Evolutionary conservation across 2,888 invertebrate species (phyloP).

Genomic region (Caenorhabditis panamensis): DNA sequence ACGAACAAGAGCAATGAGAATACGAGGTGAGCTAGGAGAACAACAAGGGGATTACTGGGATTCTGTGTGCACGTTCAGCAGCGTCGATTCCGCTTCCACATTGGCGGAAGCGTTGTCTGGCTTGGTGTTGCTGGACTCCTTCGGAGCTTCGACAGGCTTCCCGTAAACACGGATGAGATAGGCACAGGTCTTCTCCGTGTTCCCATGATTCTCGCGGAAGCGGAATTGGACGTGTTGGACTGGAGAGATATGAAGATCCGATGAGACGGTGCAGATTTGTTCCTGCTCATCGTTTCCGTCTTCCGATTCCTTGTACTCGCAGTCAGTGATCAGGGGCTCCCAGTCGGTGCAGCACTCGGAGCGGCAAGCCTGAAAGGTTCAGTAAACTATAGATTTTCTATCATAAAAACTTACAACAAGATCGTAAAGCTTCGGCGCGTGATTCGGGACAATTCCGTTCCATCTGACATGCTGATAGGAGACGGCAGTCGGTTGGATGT

Average conservation of each 20-base stretch:
- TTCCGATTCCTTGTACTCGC: slow-evolving; percentile 22
- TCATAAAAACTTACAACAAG: slow-evolving; percentile 37
- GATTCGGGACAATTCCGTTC: slow-evolving; percentile 33
- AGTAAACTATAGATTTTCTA: background rate
- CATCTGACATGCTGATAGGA: slow-evolving; percentile 53
- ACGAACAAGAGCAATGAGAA: background rate
- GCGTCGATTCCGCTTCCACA: background rate
- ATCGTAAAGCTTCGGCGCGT: slow-evolving; percentile 46
- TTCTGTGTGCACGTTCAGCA: background rate
- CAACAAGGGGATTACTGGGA: background rate
- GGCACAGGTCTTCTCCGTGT: slow-evolving; percentile 58
- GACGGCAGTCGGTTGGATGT: slow-evolving; percentile 22
- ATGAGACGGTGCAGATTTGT: slow-evolving; percentile 36
- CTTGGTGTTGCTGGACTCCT: background rate
- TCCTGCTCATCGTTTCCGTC: slow-evolving; percentile 42
- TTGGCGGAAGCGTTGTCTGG: background rate
- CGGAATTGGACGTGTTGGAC: slow-evolving; percentile 52
- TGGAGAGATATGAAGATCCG: background rate
- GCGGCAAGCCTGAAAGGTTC: slow-evolving; percentile 28
- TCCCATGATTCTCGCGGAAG: slow-evolving; percentile 58
- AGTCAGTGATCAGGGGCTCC: slow-evolving; percentile 31
- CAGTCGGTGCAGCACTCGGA: slow-evolving; percentile 30
- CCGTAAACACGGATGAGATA: slow-evolving; percentile 59
- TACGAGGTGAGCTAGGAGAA: background rate
- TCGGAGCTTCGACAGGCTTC: slow-evolving; percentile 13